phyloP scores from a whole-genome alignment of 2,113 vertebrate species.

The Poeciliopsis prolifica region DNA sequence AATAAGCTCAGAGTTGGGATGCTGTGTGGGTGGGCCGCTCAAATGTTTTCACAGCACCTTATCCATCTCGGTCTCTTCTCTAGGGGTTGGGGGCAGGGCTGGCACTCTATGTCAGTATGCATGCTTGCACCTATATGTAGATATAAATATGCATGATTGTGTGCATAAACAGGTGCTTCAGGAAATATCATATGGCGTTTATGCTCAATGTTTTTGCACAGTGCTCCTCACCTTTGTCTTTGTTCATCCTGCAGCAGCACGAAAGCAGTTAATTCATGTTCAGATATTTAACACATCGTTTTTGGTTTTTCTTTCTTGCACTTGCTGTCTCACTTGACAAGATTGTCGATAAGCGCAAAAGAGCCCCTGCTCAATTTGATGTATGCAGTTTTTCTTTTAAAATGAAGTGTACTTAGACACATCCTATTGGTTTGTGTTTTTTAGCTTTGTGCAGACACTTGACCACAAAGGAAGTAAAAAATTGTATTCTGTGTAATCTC shows the following conservation, averaged over 20 bases:
- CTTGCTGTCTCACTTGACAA: neutral
- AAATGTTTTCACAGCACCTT: slow-evolving; percentile 48
- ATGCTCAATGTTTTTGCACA: neutral
- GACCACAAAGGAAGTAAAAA: neutral
- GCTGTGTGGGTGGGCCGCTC: slow-evolving; percentile 63
- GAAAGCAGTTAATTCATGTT: neutral
- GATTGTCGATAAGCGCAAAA: neutral
- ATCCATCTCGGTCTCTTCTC: slow-evolving; percentile 25
- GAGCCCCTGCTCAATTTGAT: neutral
- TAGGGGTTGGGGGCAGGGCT: slow-evolving; percentile 38
- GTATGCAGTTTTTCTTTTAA: neutral
- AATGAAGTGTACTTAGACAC: neutral
- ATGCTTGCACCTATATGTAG: neutral
- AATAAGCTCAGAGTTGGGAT: slow-evolving; percentile 54
- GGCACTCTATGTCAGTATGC: slow-evolving; percentile 21
- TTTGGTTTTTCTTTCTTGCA: slow-evolving; percentile 13
- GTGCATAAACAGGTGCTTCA: neutral
- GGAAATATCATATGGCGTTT: too few species aligned
- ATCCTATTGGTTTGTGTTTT: neutral
- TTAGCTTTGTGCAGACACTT: neutral
- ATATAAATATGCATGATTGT: neutral
- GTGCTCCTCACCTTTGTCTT: neutral
- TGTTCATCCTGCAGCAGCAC: neutral
- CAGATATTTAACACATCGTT: slow-evolving; percentile 1
- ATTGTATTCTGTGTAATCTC: neutral